These are phyloP conservation scores for Dryobotodes eremita DNA, from an alignment of 2,888 invertebrate species.

Conservation along the genomic window DNA sequence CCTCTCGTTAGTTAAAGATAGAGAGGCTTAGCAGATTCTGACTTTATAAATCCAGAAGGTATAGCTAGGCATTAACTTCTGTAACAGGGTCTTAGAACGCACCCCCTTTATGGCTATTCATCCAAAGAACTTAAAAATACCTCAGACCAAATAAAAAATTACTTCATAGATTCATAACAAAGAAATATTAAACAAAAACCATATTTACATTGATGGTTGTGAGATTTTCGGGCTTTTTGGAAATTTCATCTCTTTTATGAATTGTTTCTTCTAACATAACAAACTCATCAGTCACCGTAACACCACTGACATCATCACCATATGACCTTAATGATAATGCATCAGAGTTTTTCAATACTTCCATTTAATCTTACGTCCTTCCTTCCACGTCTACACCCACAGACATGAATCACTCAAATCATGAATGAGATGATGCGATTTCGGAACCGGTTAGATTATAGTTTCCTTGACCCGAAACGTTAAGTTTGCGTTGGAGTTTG, in stretches of 20 bases:
- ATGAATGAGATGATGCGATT: conserved; percentile 66
- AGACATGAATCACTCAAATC: conserved; percentile 44
- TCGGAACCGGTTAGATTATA: conserved; percentile 51
- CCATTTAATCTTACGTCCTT: conserved; percentile 23
- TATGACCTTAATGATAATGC: conserved; percentile 10
- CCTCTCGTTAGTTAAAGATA: not conserved
- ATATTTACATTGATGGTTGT: not conserved
- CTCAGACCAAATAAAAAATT: too few species aligned
- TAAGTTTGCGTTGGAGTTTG: conserved; percentile 51
- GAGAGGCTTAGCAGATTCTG: not conserved
- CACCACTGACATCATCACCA: conserved; percentile 2
- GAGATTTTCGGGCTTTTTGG: not conserved
- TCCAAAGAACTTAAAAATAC: not conserved
- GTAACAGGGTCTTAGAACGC: not conserved
- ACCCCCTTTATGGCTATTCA: not conserved
- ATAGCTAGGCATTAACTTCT: not conserved
- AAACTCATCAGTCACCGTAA: not conserved
- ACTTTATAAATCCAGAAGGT: not conserved
- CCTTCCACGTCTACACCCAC: conserved; percentile 35
- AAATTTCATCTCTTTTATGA: not conserved
- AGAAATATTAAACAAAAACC: not conserved
- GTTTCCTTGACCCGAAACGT: conserved; percentile 56
- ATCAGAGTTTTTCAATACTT: conserved; percentile 35
- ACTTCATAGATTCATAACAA: not conserved
- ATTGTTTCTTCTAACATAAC: not conserved